Evolutionary conservation across 2,797 vertebrate genomes (phyloP).

Genomic region (Holocentrus rufus): DNA sequence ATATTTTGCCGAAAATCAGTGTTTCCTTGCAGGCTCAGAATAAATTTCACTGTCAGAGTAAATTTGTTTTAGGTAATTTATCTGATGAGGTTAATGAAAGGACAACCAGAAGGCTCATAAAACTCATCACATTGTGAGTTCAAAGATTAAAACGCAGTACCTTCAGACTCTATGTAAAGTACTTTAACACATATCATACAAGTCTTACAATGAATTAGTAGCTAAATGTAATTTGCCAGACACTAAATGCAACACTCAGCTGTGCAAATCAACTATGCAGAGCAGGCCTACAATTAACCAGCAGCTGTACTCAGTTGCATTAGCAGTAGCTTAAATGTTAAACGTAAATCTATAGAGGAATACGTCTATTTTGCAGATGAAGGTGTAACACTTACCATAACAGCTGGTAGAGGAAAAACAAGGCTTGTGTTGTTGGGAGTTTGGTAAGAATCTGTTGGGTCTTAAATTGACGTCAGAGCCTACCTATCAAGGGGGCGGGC

Average conservation of each 20-base stretch:
- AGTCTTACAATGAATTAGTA: not conserved
- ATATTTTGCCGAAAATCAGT: too few species aligned
- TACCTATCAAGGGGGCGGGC: slow-evolving; percentile 17
- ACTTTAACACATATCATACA: not conserved
- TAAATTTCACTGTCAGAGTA: too few species aligned
- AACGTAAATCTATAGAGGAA: not conserved
- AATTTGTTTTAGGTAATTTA: too few species aligned
- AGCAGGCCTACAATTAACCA: not conserved
- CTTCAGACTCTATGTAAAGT: not conserved
- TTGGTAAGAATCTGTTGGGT: slow-evolving; percentile 56
- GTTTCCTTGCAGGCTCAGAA: too few species aligned
- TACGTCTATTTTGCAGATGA: not conserved
- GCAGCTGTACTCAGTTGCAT: too few species aligned
- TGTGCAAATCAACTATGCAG: too few species aligned
- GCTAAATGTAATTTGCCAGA: too few species aligned
- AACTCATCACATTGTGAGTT: too few species aligned
- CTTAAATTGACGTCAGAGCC: slow-evolving; percentile 69
- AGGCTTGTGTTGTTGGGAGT: slow-evolving; percentile 53
- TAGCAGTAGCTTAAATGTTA: not conserved
- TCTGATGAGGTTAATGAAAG: too few species aligned
- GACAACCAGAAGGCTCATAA: too few species aligned
- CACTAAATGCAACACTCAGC: too few species aligned
- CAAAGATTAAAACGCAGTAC: too few species aligned
- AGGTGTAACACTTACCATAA: slow-evolving; percentile 62
- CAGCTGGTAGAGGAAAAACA: slow-evolving; percentile 37